Percentiles rank a stretch among this genome's conserved stretches.
These are phyloP conservation scores for Dasyornis broadbenti DNA, from an alignment of 2,113 vertebrate genomes.

Conservation along the genomic window DNA sequence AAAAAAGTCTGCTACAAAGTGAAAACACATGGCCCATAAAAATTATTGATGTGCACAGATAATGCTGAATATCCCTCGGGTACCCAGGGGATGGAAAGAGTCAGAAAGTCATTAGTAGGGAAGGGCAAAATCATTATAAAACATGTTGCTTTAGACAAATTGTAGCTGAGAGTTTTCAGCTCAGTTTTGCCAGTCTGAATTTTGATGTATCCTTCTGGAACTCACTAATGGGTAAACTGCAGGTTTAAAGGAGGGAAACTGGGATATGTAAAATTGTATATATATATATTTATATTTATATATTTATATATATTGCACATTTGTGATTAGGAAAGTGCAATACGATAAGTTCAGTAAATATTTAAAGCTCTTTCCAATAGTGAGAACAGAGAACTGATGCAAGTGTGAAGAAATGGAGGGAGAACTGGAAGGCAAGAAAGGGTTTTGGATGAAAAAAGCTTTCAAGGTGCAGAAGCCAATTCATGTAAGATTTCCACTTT, in stretches of 20 bases:
- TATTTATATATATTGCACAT: rapidly evolving
- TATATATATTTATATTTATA: neutral
- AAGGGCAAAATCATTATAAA: constrained; percentile 10
- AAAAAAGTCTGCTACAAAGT: constrained; percentile 14
- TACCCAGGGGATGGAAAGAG: neutral
- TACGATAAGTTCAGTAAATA: neutral
- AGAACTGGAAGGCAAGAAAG: neutral
- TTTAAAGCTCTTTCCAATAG: neutral
- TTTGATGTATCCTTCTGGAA: neutral
- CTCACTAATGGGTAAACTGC: neutral
- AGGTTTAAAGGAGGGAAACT: neutral
- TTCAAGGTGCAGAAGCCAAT: neutral
- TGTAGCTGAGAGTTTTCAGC: neutral
- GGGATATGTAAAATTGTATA: neutral
- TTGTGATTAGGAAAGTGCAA: neutral
- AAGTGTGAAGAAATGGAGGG: neutral
- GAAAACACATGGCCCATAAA: constrained; percentile 27
- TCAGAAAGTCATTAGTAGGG: constrained; percentile 5
- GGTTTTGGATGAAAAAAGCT: neutral
- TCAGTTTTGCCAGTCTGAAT: neutral
- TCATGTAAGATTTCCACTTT: constrained; percentile 2
- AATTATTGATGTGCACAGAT: constrained; percentile 19
- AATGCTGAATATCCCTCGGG: neutral
- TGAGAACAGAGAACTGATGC: neutral
- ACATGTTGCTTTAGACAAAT: neutral